These are phyloP conservation scores for Neostethus bicornis DNA, from an alignment of 2,797 vertebrate species.

Conservation along the genomic window DNA sequence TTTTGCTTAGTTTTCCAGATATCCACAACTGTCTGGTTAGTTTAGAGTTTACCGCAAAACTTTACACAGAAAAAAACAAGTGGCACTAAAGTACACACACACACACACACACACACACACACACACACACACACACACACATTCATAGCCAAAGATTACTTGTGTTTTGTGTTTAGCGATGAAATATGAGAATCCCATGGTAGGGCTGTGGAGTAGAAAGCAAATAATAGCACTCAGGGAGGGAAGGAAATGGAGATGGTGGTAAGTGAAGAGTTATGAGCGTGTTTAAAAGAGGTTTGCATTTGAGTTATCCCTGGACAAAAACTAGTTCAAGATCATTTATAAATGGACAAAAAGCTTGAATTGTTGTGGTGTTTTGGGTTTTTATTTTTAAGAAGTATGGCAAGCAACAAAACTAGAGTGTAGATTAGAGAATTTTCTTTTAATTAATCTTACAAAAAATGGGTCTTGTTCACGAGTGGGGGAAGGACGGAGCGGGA, in stretches of 20 bases:
- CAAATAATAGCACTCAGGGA: conserved; percentile 54
- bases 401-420: not conserved
- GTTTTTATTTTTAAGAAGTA: not conserved
- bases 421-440: conserved; percentile 1
- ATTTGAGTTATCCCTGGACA: not conserved
- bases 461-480: no score
- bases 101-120: not conserved
- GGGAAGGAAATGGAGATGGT: conserved; percentile 26
- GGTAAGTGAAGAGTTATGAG: not conserved
- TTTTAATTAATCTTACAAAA: no score
- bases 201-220: conserved; percentile 40
- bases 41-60: not conserved
- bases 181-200: conserved; percentile 45
- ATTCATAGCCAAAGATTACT: conserved; percentile 14
- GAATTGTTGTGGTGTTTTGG: not conserved
- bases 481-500: no score
- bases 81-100: not conserved
- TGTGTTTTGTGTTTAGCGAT: conserved; percentile 45
- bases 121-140: not conserved
- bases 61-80: not conserved
- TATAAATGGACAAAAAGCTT: not conserved
- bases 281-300: not conserved
- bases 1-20: not conserved
- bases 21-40: not conserved
- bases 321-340: not conserved